Percentiles rank a stretch among this genome's conserved stretches.
Conservation (phyloP, 1,140 invertebrate species). For the Portunus trituberculatus region DNA sequence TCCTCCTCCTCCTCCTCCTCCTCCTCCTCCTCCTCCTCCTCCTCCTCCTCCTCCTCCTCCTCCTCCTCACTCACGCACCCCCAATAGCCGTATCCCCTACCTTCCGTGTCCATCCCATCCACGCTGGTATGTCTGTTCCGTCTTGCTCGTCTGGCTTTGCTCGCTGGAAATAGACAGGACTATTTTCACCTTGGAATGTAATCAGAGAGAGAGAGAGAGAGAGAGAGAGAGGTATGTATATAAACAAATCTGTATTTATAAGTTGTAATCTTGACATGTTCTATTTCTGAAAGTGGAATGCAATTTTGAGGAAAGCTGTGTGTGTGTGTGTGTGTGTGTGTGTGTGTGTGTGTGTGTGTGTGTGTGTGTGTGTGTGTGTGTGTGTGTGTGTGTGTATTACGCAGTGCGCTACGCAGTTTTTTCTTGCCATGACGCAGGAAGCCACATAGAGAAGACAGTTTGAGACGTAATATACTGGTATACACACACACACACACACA, state of each 20-base stretch:
- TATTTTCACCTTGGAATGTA: conserved; percentile 56
- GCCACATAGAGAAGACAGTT: background rate
- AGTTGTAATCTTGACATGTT: background rate
- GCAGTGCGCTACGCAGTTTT: background rate
- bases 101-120: background rate
- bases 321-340: conserved; percentile 20
- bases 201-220: conserved; percentile 39
- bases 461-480: background rate
- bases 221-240: background rate
- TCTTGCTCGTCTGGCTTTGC: background rate
- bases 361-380: too few relatives aligned
- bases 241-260: background rate
- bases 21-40: too few relatives aligned
- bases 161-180: conserved; percentile 38
- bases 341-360: background rate
- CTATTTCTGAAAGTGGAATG: background rate
- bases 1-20: background rate
- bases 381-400: conserved; percentile 1
- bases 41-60: too few relatives aligned
- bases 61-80: too few relatives aligned
- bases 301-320: background rate
- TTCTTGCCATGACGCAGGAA: background rate
- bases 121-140: background rate
- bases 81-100: too few relatives aligned
- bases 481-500: conserved; percentile 2